Conservation (phyloP, 2,797 vertebrate species). For the Scleropages formosus region DNA sequence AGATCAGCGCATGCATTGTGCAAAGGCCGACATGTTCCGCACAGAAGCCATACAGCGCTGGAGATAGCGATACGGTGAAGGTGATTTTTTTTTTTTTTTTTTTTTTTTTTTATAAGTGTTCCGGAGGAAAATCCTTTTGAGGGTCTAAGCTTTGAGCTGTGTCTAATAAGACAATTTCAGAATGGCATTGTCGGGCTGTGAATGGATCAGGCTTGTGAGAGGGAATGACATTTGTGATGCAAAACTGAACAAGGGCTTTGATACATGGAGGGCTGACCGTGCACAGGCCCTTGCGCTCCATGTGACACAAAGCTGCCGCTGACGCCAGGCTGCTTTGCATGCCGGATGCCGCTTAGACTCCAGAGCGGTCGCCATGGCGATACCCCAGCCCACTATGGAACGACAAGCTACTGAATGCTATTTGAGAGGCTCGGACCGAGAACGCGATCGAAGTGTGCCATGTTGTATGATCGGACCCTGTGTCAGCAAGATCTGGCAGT, state of each 20-base stretch:
- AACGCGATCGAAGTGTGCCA: slow-evolving; percentile 6
- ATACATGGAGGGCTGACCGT: slow-evolving; percentile 1
- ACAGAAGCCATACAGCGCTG: slow-evolving; percentile 39
- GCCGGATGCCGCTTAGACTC: slow-evolving; percentile 4
- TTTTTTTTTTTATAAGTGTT: slow-evolving; percentile 34
- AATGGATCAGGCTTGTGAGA: background rate
- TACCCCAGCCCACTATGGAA: background rate
- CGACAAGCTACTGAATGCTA: slow-evolving; percentile 4
- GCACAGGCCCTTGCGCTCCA: background rate
- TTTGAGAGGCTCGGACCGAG: slow-evolving; percentile 8
- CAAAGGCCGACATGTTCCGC: too few species aligned
- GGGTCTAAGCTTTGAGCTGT: background rate
- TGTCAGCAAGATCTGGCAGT: too few species aligned
- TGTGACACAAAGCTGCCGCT: slow-evolving; percentile 1
- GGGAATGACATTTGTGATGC: background rate
- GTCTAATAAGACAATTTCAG: background rate
- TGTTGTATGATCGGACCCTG: background rate
- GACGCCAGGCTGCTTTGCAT: slow-evolving; percentile 6
- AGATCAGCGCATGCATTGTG: too few species aligned
- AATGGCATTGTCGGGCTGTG: background rate
- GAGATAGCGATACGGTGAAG: slow-evolving; percentile 28
- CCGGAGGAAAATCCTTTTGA: slow-evolving; percentile 17
- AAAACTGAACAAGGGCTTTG: background rate
- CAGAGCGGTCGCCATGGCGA: slow-evolving; percentile 22
- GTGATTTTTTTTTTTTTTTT: slow-evolving; percentile 32